A percentile compares a stretch with the other conserved stretches of the same genome.
phyloP scores from a whole-genome alignment of 1,140 invertebrate genomes.

The Xylocopa sonorina region DNA sequence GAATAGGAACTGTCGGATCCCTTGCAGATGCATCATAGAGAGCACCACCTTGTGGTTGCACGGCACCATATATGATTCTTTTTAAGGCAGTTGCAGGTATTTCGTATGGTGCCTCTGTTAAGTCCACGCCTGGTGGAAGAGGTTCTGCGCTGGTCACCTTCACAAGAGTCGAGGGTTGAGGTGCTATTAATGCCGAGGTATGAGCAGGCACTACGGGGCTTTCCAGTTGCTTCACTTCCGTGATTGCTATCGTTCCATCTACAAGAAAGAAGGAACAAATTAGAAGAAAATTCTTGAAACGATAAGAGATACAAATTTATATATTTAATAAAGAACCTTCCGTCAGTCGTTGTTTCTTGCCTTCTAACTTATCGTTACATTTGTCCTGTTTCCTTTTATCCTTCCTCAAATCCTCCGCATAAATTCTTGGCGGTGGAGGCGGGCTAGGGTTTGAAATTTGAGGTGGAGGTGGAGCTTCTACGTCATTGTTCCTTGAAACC shows the following conservation, averaged over 20 bases:
- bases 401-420: constrained; percentile 74
- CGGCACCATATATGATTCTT: constrained; percentile 72
- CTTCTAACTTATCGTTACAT: constrained; percentile 55
- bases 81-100: constrained; percentile 46
- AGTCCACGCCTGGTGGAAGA: constrained; percentile 82
- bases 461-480: constrained; percentile 68
- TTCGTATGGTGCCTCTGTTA: constrained; percentile 75
- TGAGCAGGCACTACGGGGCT: constrained; percentile 36
- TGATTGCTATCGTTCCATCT: constrained; percentile 57
- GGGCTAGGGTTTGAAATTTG: constrained; percentile 77
- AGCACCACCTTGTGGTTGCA: constrained; percentile 73
- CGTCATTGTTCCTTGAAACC: constrained; percentile 23
- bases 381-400: constrained; percentile 65
- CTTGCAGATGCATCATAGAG: constrained; percentile 76
- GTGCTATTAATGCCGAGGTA: constrained; percentile 38
- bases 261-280: neutral
- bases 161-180: constrained; percentile 33
- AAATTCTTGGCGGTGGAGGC: constrained; percentile 77
- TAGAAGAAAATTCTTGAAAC: no score
- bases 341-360: constrained; percentile 49
- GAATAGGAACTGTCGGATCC: constrained; percentile 71
- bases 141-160: constrained; percentile 72
- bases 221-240: constrained; percentile 25
- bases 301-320: no score
- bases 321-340: constrained; percentile 34